phyloP scores from a whole-genome alignment of 2,113 vertebrate genomes.

The Podarcis muralis region DNA sequence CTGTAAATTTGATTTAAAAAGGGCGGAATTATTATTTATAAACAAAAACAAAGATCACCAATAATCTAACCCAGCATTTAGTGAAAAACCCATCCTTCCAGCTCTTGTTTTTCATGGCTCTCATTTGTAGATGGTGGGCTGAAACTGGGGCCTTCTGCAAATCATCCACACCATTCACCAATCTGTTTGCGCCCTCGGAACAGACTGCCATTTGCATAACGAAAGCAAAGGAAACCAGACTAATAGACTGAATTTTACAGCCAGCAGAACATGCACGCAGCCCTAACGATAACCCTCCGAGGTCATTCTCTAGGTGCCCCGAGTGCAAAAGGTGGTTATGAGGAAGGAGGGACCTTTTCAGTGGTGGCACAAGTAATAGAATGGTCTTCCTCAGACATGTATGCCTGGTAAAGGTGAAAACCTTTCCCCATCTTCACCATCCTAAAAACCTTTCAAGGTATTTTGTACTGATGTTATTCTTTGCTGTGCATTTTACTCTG shows the following conservation, averaged over 20 bases:
- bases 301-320: no score
- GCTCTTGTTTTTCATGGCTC: neutral
- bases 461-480: neutral
- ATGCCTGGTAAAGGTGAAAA: no score
- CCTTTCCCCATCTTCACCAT: no score
- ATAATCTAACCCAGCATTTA: neutral
- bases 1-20: conserved; percentile 70
- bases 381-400: no score
- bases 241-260: neutral
- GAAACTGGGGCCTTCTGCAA: neutral
- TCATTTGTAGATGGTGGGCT: neutral
- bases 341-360: no score
- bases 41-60: neutral
- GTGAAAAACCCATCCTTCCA: neutral
- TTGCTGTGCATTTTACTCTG: neutral
- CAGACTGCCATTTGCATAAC: neutral
- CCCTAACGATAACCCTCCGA: no score
- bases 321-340: no score
- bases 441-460: no score
- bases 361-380: no score
- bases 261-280: neutral
- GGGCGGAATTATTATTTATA: neutral
- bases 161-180: neutral
- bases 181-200: neutral
- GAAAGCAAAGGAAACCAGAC: neutral